Percentiles rank a stretch among this genome's conserved stretches.
Conservation (phyloP, 1,140 invertebrate genomes). For the Cotesia typhae region DNA sequence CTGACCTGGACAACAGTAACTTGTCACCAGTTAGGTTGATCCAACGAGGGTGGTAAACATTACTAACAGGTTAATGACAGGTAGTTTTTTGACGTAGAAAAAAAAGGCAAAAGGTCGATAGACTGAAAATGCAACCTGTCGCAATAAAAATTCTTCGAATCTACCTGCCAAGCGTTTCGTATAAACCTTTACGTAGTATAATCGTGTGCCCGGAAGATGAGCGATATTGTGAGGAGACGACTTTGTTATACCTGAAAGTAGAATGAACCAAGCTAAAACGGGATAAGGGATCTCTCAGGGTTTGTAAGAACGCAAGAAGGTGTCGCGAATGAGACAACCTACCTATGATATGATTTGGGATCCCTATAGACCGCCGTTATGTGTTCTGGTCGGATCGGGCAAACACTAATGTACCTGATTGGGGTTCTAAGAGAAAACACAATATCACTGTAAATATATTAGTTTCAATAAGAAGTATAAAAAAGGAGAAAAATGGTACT, state of each 20-base stretch:
- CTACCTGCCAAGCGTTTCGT: slow-evolving; percentile 33
- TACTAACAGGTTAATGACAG: slow-evolving; percentile 35
- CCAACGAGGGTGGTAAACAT: slow-evolving; percentile 11
- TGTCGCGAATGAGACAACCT: slow-evolving; percentile 46
- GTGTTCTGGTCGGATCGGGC: slow-evolving; percentile 38
- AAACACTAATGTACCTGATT: slow-evolving; percentile 47
- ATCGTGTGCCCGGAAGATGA: slow-evolving; percentile 31
- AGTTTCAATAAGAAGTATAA: slow-evolving; percentile 35
- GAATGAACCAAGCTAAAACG: slow-evolving; percentile 2
- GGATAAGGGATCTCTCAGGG: not conserved
- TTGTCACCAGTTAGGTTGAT: not conserved
- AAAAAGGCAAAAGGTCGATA: slow-evolving; percentile 39
- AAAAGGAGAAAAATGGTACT: not conserved
- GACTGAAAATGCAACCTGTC: slow-evolving; percentile 52
- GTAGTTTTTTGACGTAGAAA: slow-evolving; percentile 35
- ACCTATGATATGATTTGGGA: not conserved
- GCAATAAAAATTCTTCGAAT: slow-evolving; percentile 50
- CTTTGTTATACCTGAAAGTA: slow-evolving; percentile 25
- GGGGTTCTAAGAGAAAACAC: slow-evolving; percentile 23
- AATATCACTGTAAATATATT: not conserved
- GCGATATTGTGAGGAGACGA: slow-evolving; percentile 10
- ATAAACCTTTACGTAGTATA: slow-evolving; percentile 28
- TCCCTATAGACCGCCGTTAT: not conserved
- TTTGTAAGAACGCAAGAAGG: slow-evolving; percentile 49
- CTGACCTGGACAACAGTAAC: slow-evolving; percentile 33